Conservation (phyloP, 2,888 invertebrate genomes). For the Cheilosia vernalis region DNA sequence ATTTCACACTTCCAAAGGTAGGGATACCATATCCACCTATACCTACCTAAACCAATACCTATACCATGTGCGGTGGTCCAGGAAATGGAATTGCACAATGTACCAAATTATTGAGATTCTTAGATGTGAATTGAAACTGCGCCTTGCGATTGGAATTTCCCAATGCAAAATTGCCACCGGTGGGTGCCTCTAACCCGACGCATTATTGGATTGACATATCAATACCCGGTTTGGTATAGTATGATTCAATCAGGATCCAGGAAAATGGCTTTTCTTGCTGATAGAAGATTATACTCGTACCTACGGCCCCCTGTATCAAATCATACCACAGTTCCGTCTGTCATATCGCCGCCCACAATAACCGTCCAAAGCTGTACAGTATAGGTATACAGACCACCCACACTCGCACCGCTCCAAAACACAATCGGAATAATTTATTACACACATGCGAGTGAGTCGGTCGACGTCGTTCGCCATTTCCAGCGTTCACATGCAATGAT, state of each 20-base stretch:
- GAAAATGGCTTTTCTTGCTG: constrained; percentile 53
- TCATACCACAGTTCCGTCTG: constrained; percentile 15
- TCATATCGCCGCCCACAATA: constrained; percentile 50
- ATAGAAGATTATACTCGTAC: constrained; percentile 30
- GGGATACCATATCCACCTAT: no score
- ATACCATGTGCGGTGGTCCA: constrained; percentile 20
- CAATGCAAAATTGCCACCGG: constrained; percentile 53
- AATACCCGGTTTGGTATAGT: constrained; percentile 37
- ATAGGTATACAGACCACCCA: not conserved
- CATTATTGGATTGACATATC: constrained; percentile 54
- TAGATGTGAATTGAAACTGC: constrained; percentile 66
- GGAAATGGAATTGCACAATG: constrained; percentile 60
- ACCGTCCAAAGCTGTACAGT: not conserved
- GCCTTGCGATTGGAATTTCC: constrained; percentile 59
- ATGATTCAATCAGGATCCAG: constrained; percentile 68
- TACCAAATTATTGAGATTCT: constrained; percentile 67
- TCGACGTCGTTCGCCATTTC: constrained; percentile 45
- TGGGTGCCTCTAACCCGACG: not conserved
- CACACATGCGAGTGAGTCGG: constrained; percentile 70
- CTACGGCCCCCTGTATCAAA: not conserved
- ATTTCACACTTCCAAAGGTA: constrained; percentile 64
- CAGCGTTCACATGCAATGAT: constrained; percentile 66
- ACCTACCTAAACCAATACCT: constrained; percentile 21
- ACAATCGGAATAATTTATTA: constrained; percentile 74
- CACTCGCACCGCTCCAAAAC: constrained; percentile 29